These are phyloP conservation scores for Chanos chanos DNA, from an alignment of 2,797 vertebrate genomes.

Conservation along the genomic window DNA sequence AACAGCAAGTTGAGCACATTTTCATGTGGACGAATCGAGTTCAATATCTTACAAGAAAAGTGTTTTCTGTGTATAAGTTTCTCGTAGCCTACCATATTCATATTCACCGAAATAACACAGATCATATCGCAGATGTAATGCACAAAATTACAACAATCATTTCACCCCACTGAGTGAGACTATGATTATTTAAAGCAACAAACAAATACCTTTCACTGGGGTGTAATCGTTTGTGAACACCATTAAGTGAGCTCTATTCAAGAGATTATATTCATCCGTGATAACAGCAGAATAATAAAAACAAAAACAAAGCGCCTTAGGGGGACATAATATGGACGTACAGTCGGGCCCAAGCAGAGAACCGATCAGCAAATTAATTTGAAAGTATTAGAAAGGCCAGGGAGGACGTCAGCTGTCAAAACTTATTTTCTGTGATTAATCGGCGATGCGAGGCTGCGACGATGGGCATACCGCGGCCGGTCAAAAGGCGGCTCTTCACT, in stretches of 20 bases:
- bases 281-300: constrained; percentile 41
- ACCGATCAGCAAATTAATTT: constrained; percentile 64
- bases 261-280: constrained; percentile 47
- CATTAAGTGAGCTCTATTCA: constrained; percentile 46
- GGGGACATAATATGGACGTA: constrained; percentile 47
- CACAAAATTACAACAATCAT: constrained; percentile 34
- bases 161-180: constrained; percentile 14
- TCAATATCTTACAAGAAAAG: no score
- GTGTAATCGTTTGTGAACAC: constrained; percentile 31
- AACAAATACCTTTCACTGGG: constrained; percentile 37
- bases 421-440: constrained; percentile 65
- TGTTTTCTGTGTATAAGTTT: no score
- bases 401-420: constrained; percentile 72
- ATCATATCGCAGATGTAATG: constrained; percentile 29
- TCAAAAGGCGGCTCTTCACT: constrained; percentile 27
- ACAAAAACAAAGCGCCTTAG: constrained; percentile 59
- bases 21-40: no score
- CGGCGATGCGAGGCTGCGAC: constrained; percentile 40
- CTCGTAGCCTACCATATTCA: constrained; percentile 19
- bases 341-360: constrained; percentile 59
- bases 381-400: constrained; percentile 58
- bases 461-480: constrained; percentile 21
- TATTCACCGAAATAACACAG: constrained; percentile 34
- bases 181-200: constrained; percentile 41
- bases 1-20: no score